phyloP scores from a whole-genome alignment of 2,888 invertebrate genomes.

The Plemyria rubiginata region DNA sequence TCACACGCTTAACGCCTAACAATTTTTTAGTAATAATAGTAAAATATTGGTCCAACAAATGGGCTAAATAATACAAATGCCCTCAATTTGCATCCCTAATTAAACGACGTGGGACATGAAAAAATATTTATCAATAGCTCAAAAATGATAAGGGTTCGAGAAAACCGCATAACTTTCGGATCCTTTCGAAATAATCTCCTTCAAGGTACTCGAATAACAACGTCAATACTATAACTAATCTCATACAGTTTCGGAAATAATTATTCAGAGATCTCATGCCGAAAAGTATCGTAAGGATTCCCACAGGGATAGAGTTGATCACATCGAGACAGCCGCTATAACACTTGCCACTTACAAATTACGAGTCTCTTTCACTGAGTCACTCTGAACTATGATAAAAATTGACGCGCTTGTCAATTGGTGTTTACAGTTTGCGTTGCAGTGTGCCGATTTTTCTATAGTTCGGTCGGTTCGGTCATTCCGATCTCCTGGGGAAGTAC shows the following conservation, averaged over 20 bases:
- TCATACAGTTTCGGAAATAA: slow-evolving; percentile 83
- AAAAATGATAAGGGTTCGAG: slow-evolving; percentile 83
- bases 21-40: slow-evolving; percentile 85
- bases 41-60: slow-evolving; percentile 86
- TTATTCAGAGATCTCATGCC: slow-evolving; percentile 77
- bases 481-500: slow-evolving; percentile 73
- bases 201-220: slow-evolving; percentile 83
- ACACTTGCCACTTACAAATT: slow-evolving; percentile 70
- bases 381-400: slow-evolving; percentile 57
- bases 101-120: slow-evolving; percentile 84
- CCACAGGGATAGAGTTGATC: slow-evolving; percentile 66
- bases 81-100: slow-evolving; percentile 85
- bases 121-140: slow-evolving; percentile 84
- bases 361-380: slow-evolving; percentile 66
- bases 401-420: slow-evolving; percentile 71
- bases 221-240: slow-evolving; percentile 84
- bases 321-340: slow-evolving; percentile 78
- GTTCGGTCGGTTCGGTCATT: slow-evolving; percentile 70
- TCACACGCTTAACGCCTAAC: slow-evolving; percentile 85
- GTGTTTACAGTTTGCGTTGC: slow-evolving; percentile 54
- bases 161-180: slow-evolving; percentile 72
- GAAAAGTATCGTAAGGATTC: slow-evolving; percentile 64
- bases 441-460: slow-evolving; percentile 69
- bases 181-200: slow-evolving; percentile 80
- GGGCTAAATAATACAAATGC: slow-evolving; percentile 86